phyloP scores from a whole-genome alignment of 2,113 vertebrate genomes.

The Neopipo cinnamomea region DNA sequence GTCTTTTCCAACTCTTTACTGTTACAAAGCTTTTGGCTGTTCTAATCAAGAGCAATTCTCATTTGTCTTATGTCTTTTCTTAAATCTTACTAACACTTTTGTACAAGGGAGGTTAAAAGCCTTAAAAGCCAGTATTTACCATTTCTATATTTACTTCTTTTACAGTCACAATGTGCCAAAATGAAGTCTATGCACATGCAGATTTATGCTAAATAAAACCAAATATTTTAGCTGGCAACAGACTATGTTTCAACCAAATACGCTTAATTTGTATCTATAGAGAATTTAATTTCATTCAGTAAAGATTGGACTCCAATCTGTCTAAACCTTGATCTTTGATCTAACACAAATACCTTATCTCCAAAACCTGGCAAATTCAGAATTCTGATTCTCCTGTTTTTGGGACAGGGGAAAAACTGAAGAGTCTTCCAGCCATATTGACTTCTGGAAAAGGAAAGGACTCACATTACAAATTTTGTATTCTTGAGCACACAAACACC shows the following conservation, averaged over 20 bases:
- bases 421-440: not conserved
- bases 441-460: not conserved
- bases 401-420: not conserved
- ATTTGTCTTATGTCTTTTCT: not conserved
- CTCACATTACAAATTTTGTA: not conserved
- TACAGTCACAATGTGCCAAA: not conserved
- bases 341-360: not conserved
- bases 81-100: not conserved
- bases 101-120: not conserved
- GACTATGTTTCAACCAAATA: not conserved
- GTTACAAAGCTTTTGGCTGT: not conserved
- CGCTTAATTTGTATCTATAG: not conserved
- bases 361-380: not conserved
- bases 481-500: not conserved
- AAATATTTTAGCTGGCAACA: slow-evolving; percentile 25
- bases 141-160: not conserved
- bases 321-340: not conserved
- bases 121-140: not conserved
- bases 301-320: not conserved
- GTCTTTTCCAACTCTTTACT: not conserved
- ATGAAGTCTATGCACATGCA: not conserved
- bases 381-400: not conserved
- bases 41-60: not conserved
- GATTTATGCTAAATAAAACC: not conserved
- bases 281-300: not conserved